Percentiles rank a stretch among this genome's conserved stretches.
phyloP scores from a whole-genome alignment of 1,140 invertebrate species.

The Helicoverpa armigera region DNA sequence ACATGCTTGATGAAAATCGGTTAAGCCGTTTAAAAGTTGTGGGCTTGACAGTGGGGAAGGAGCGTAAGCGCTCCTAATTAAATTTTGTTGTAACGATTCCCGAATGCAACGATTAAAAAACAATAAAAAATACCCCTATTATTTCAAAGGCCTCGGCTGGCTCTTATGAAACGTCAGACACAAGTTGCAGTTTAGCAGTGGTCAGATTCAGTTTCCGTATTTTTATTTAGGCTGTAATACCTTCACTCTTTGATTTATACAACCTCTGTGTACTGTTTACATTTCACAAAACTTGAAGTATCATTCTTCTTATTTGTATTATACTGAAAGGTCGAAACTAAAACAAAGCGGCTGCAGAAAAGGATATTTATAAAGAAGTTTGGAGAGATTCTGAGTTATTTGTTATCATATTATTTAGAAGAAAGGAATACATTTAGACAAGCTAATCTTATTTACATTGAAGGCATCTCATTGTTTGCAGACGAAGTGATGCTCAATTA shows the following conservation, averaged over 20 bases:
- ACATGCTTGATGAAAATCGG: not conserved
- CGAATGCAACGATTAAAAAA: no score
- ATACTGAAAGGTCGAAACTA: not conserved
- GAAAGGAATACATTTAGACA: conserved; percentile 28
- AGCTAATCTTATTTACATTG: conserved; percentile 25
- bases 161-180: no score
- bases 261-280: not conserved
- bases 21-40: no score
- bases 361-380: conserved; percentile 24
- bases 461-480: conserved; percentile 28
- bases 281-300: not conserved
- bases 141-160: no score
- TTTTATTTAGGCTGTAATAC: no score
- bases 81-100: no score
- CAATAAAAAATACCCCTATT: no score
- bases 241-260: no score
- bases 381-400: conserved; percentile 20
- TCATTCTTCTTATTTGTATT: conserved; percentile 23
- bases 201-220: no score
- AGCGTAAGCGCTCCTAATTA: no score
- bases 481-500: conserved; percentile 10
- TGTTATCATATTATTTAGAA: not conserved
- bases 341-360: conserved; percentile 23
- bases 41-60: no score
- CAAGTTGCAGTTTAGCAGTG: no score